phyloP scores from a whole-genome alignment of 1,140 invertebrate genomes.

The Drosophila seguyi region DNA sequence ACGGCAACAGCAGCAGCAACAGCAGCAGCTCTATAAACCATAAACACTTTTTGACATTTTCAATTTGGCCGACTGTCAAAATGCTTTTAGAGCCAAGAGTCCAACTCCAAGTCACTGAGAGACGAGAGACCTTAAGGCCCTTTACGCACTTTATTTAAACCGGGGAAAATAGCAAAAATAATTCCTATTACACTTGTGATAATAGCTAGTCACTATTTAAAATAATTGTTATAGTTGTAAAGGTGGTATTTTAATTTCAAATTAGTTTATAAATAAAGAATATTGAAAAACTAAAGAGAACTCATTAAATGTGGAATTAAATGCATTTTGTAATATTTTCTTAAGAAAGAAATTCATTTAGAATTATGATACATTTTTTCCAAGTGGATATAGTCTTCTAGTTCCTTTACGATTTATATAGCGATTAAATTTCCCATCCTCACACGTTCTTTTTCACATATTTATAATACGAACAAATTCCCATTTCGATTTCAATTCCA shows the following conservation, averaged over 20 bases:
- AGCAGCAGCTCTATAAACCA: conserved; percentile 67
- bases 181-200: not conserved
- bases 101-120: not conserved
- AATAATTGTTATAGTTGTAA: not conserved
- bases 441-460: not conserved
- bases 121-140: conserved; percentile 27
- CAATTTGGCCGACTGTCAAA: conserved; percentile 80
- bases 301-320: not conserved
- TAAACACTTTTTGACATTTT: conserved; percentile 83
- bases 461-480: conserved; percentile 1
- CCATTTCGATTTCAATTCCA: conserved; percentile 64
- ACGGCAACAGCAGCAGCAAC: conserved; percentile 12
- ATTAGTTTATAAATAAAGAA: not conserved
- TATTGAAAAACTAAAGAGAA: not conserved
- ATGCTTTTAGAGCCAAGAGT: conserved; percentile 71
- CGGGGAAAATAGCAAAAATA: conserved; percentile 4
- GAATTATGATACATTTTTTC: not conserved
- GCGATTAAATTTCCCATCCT: conserved; percentile 25
- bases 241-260: not conserved
- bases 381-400: not conserved
- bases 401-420: conserved; percentile 7
- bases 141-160: not conserved
- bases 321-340: no score
- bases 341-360: no score
- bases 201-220: not conserved